Evolutionary conservation across 1,140 invertebrate genomes (phyloP), one percentile per base, ranked within the genome.

Genomic region (Trachymyrmex septentrionalis): DNA sequence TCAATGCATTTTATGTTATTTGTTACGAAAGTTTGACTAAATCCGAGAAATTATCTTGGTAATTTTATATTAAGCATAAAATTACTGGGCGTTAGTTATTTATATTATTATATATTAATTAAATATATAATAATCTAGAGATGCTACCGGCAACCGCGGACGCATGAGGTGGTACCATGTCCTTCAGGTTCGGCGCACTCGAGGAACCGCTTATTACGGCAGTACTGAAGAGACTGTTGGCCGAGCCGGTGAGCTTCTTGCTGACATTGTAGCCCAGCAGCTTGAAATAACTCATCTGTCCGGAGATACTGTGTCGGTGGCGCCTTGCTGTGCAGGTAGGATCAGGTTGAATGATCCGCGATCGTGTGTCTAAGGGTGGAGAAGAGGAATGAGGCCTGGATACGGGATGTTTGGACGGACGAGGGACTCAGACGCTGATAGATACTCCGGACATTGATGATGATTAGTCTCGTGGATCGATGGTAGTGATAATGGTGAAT

Each of bases 191-290:
- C 48, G 98, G 98, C 48, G 98, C 98, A 88, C 98, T 98, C 76
- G 98, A 98, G 87, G 98, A 98, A 48, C 98, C 98, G 92, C 97
- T 98, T 94, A 99, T 99, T 90, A 99, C 98, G 50, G 98, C 98
- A 48, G 98, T 99, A 93, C 97, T 98, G 96, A 99, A 99, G 78
- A 99, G 96, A 90, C 97, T 97, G 93, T 96, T 97, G 7, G 97
- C 96, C 80, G 97, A 97, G 81, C 97, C 97, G 66, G 96, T 96
- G 92, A 97, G 96, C 95, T 97, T 97, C 95, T 97, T 97, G 92
- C 95, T 96, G 91, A 96, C 94, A 89, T 95, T 96, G 95, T 97
- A 97, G 92, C 97, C 97, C 96, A 98, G 96, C 96, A 97, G 97
- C 96, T 98, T 97, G 96, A 98, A 98, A 96, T 98, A 98, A 96